A percentile compares a stretch with the other conserved stretches of the same genome.
Evolutionary conservation across 2,888 invertebrate species (phyloP).

Genomic region (Euphydryas editha): DNA sequence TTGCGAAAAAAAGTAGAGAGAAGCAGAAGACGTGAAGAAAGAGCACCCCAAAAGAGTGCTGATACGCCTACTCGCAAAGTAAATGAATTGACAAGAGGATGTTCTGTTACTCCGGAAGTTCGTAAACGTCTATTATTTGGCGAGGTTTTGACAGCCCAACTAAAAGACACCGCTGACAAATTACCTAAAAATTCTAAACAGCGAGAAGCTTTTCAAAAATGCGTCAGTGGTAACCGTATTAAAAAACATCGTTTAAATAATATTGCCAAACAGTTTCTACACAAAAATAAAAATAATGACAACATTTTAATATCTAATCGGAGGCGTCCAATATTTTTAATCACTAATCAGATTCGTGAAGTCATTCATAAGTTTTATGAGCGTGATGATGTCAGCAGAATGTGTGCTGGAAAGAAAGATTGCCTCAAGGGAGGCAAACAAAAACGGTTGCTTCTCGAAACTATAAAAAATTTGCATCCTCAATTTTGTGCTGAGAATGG

Average conservation of each 20-base stretch:
- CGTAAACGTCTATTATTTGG: too few species aligned
- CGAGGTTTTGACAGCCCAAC: slow-evolving; percentile 2
- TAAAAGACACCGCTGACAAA: background rate
- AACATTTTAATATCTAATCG: background rate
- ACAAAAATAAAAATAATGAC: background rate
- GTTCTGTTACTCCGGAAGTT: background rate
- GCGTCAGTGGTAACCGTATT: background rate
- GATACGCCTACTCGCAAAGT: slow-evolving; percentile 1
- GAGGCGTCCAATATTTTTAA: background rate
- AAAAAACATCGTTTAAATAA: background rate
- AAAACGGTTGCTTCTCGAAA: too few species aligned
- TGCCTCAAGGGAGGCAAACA: background rate
- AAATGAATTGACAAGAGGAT: too few species aligned
- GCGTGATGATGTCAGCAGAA: background rate
- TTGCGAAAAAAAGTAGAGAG: slow-evolving; percentile 3
- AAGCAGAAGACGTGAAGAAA: background rate
- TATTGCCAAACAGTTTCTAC: background rate
- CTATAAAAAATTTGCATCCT: too few species aligned
- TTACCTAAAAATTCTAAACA: background rate
- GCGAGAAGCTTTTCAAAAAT: background rate
- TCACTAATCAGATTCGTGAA: background rate
- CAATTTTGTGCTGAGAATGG: too few species aligned
- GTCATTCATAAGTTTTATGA: background rate
- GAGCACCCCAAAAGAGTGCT: background rate
- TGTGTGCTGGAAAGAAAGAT: background rate